Percentiles rank a stretch among this genome's conserved stretches.
Evolutionary conservation across 2,888 invertebrate species (phyloP).

Genomic region (Lysandra bellargus): DNA sequence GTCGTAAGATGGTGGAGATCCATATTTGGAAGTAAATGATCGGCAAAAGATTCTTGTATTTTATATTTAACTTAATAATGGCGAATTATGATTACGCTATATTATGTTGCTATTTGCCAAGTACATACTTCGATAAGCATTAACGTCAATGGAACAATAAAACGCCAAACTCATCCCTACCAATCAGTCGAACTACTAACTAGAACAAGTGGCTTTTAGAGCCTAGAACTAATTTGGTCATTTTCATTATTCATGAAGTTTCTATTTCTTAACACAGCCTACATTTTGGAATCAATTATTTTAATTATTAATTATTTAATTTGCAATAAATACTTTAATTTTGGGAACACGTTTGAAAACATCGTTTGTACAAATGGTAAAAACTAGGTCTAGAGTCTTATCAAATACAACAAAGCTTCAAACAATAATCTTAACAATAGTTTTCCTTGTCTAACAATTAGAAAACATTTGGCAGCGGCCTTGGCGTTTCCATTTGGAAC

Average conservation of each 20-base stretch:
- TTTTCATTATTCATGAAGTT: not conserved
- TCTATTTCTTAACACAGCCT: not conserved
- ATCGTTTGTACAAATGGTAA: not conserved
- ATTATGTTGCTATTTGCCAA: too few relatives aligned
- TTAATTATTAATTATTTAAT: not conserved
- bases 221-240: not conserved
- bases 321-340: not conserved
- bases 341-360: not conserved
- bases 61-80: not conserved
- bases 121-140: too few relatives aligned
- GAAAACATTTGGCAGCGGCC: slow-evolving; percentile 7
- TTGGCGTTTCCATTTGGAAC: not conserved
- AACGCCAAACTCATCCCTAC: too few relatives aligned
- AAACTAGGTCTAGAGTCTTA: not conserved
- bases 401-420: not conserved
- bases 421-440: not conserved
- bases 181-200: not conserved
- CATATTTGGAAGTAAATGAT: not conserved
- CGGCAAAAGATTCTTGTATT: not conserved
- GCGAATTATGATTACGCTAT: too few relatives aligned
- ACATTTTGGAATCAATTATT: not conserved
- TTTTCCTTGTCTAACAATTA: not conserved
- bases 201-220: not conserved
- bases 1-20: too few relatives aligned
- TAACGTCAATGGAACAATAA: too few relatives aligned